Evolutionary conservation across 2,888 invertebrate species (phyloP).

Genomic region (Neria commutata): DNA sequence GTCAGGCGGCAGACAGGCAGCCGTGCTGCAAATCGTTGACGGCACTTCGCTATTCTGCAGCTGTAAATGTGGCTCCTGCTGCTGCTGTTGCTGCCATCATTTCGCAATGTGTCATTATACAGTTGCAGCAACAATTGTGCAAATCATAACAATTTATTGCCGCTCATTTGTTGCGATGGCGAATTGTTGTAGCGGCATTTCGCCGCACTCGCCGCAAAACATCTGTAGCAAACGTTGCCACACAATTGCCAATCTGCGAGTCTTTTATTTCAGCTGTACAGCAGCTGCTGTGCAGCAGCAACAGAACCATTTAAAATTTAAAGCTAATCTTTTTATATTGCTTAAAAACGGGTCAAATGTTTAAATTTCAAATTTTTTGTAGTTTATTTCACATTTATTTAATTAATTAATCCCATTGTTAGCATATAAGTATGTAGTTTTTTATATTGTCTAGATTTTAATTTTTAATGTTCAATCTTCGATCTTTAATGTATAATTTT

Average conservation of each 20-base stretch:
- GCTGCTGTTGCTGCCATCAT: constrained; percentile 38
- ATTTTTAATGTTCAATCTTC: too few species aligned
- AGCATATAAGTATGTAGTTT: too few species aligned
- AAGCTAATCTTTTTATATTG: too few species aligned
- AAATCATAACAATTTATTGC: constrained; percentile 59
- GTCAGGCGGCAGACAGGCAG: too few species aligned
- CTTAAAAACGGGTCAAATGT: too few species aligned
- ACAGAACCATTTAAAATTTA: too few species aligned
- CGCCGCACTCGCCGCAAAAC: background rate
- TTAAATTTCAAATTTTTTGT: too few species aligned
- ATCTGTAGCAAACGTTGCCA: background rate
- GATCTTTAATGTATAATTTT: too few species aligned
- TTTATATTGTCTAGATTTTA: too few species aligned
- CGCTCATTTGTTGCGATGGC: constrained; percentile 47
- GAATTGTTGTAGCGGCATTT: background rate
- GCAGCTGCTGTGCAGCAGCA: too few species aligned
- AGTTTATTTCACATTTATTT: too few species aligned
- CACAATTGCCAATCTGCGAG: background rate
- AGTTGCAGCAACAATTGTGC: constrained; percentile 51
- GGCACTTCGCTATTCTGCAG: constrained; percentile 14
- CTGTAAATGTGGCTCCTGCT: constrained; percentile 14
- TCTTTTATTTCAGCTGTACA: background rate
- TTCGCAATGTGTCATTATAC: constrained; percentile 56
- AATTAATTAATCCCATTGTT: too few species aligned
- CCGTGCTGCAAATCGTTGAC: constrained; percentile 20